These are phyloP conservation scores for Tetramorium bicarinatum DNA, from an alignment of 2,888 invertebrate species.

Conservation along the genomic window DNA sequence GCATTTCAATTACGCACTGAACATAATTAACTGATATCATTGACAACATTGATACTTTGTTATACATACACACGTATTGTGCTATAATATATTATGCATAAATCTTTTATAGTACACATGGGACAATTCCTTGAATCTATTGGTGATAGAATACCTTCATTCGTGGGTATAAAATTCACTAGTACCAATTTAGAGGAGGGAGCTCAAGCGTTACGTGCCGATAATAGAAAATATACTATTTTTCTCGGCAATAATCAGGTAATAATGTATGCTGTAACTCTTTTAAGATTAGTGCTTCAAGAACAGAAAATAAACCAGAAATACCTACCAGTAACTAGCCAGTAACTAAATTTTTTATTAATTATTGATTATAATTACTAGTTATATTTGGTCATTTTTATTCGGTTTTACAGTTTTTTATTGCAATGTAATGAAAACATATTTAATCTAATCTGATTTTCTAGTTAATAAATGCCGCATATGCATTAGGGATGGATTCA, in stretches of 20 bases:
- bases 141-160: slow-evolving; percentile 90
- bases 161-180: slow-evolving; percentile 94
- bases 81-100: neutral
- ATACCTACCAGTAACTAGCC: neutral
- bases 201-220: slow-evolving; percentile 88
- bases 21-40: neutral
- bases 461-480: slow-evolving; percentile 90
- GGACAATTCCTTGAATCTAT: slow-evolving; percentile 90
- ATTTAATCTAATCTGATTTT: slow-evolving; percentile 64
- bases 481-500: slow-evolving; percentile 91
- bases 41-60: neutral
- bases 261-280: slow-evolving; percentile 43
- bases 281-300: neutral
- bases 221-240: slow-evolving; percentile 87
- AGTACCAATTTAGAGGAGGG: slow-evolving; percentile 91
- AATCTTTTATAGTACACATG: slow-evolving; percentile 90
- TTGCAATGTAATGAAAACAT: neutral
- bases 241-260: slow-evolving; percentile 92
- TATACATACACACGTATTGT: neutral
- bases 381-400: neutral
- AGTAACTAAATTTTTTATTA: neutral
- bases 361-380: neutral
- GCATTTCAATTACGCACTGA: neutral
- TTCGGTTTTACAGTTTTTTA: neutral
- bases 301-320: neutral